Base-by-base conservation (phyloP, 2,888 invertebrate genomes). In the Calameuta idolon region DNA sequence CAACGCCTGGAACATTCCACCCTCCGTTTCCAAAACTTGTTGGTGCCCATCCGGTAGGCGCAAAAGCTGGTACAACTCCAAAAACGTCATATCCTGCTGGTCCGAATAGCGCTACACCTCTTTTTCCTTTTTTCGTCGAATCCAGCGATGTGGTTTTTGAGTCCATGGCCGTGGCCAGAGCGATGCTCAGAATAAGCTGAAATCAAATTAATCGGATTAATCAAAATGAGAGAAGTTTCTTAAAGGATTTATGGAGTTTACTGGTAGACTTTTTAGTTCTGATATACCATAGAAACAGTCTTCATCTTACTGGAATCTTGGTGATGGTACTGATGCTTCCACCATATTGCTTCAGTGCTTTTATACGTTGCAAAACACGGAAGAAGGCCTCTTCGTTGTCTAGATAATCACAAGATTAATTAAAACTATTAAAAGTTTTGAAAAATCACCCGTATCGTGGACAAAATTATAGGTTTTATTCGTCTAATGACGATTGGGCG, bases 81-180 rank as follows among this genome's bases (percentile, higher is more conserved):
- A 89, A 88, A 35, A 88, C 82, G 81, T 91, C 90, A 31, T 86
- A 86, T 35, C 86, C 86, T 4, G 86, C 83, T n/a, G 87, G 84
- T 15, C 88, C 89, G 34, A 88, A 87, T 33, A 89, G 75, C 0
- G 85, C 83, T 1, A 89, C 86, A 1, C 91, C 91, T 12, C 91
- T 85, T 81, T 91, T 91, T 11, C 86, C 86, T 73, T 91, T 90
- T 73, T 83, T 89, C 55, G 77, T 76, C 5, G 75, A n/a, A 69
- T 79, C 76, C 1, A 23, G 15, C n/a, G 69, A 73, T 30, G 37
- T 76, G 1, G 80, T 71, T 55, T 77, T 74, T 3, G 81, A 74
- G 23, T 81, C 83, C 23, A 77, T 83, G 37, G 84, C 83, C 11
- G 79, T 40, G 4, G 84, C 84, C 80, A 87, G 9, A 2, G 81